A percentile compares a stretch with the other conserved stretches of the same genome.
Evolutionary conservation across 2,113 vertebrate species (phyloP).

Genomic region (Hyaena hyaena): DNA sequence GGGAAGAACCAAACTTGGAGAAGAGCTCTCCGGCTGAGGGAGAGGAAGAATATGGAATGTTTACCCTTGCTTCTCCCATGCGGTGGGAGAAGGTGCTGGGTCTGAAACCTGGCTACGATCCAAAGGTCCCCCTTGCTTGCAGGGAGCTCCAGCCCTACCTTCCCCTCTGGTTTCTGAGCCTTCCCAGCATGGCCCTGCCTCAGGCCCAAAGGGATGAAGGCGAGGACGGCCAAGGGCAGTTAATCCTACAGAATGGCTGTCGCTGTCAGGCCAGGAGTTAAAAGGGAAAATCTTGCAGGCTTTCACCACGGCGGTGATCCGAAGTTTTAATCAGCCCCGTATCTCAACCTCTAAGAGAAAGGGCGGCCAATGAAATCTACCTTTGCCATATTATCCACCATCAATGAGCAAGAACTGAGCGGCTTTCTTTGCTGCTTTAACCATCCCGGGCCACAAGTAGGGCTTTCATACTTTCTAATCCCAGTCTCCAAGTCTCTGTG

Average conservation of each 20-base stretch:
- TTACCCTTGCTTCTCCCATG: constrained; percentile 75
- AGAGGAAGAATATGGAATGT: constrained; percentile 60
- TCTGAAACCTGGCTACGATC: constrained; percentile 80
- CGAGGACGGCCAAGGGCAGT: constrained; percentile 75
- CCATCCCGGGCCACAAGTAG: constrained; percentile 85
- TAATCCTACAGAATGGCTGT: constrained; percentile 82
- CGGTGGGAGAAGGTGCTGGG: constrained; percentile 58
- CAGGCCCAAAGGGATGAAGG: constrained; percentile 84
- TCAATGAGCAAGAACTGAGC: constrained; percentile 91
- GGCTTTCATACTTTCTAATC: constrained; percentile 88
- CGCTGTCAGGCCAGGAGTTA: constrained; percentile 85
- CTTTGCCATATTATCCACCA: constrained; percentile 87
- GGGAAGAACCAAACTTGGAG: constrained; percentile 59
- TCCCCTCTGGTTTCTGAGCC: constrained; percentile 74
- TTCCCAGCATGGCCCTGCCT: constrained; percentile 84
- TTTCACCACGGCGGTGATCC: constrained; percentile 73
- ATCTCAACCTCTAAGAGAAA: constrained; percentile 79
- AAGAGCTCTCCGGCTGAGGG: constrained; percentile 60
- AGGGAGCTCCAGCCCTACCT: constrained; percentile 82
- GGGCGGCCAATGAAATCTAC: constrained; percentile 86
- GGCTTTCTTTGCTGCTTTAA: constrained; percentile 84
- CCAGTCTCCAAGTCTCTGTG: constrained; percentile 84
- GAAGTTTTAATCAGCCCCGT: constrained; percentile 82
- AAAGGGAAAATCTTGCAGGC: constrained; percentile 81
- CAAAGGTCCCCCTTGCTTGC: constrained; percentile 86